Evolutionary conservation across 1,140 invertebrate species (phyloP).

Genomic region (Dryas iulia): DNA sequence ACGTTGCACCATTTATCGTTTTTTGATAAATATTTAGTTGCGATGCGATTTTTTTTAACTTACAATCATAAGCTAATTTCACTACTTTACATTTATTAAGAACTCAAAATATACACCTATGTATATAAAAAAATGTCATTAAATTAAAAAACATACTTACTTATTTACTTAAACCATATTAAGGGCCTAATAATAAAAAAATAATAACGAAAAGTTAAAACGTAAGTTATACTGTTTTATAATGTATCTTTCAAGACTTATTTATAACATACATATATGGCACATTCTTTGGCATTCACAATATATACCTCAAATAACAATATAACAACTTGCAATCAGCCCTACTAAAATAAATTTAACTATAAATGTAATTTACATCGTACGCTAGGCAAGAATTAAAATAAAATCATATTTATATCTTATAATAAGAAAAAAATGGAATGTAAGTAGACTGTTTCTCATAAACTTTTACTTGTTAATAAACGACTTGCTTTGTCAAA

Average conservation of each 20-base stretch:
- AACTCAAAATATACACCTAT: no score
- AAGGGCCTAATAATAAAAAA: no score
- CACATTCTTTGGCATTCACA: background rate
- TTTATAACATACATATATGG: background rate
- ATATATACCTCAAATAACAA: background rate
- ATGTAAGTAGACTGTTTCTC: background rate
- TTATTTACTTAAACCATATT: no score
- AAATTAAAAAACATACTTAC: no score
- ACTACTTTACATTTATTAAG: no score
- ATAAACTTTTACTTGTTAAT: background rate
- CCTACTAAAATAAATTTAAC: background rate
- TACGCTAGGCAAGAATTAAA: background rate
- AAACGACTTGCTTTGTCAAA: background rate
- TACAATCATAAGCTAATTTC: no score
- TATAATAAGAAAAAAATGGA: background rate
- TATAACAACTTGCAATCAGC: background rate
- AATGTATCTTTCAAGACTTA: no score
- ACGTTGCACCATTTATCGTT: background rate
- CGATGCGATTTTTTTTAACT: no score
- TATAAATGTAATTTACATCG: background rate
- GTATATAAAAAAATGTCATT: no score
- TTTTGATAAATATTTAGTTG: background rate
- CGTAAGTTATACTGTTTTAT: no score
- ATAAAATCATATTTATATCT: background rate
- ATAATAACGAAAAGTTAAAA: no score